phyloP scores from a whole-genome alignment of 2,113 vertebrate species.

The Syngnathus floridae region DNA sequence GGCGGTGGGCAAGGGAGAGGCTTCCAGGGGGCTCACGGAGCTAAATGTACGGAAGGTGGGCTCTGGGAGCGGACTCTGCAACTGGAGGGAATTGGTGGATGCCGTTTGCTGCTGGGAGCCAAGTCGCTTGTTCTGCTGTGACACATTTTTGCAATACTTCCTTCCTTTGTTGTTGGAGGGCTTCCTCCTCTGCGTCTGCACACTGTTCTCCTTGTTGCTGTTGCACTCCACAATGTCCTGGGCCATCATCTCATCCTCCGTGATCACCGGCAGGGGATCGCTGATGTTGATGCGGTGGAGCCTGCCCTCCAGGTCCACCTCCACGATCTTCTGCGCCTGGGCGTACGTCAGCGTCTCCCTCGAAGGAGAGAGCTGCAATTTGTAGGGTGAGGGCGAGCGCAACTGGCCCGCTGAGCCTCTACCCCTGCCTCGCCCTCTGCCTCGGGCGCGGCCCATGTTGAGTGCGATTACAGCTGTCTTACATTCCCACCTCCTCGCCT shows the following conservation, averaged over 20 bases:
- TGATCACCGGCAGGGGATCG: slow-evolving; percentile 87
- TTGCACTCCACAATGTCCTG: slow-evolving; percentile 96
- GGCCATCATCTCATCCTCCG: slow-evolving; percentile 90
- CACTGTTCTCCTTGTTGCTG: slow-evolving; percentile 97
- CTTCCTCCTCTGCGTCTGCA: slow-evolving; percentile 81
- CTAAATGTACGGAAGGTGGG: slow-evolving; percentile 83
- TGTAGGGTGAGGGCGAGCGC: slow-evolving; percentile 84
- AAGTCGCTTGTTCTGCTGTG: slow-evolving; percentile 53
- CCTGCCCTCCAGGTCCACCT: slow-evolving; percentile 92
- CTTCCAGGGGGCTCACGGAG: slow-evolving; percentile 70
- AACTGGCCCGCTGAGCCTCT: slow-evolving; percentile 58
- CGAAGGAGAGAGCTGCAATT: slow-evolving; percentile 83
- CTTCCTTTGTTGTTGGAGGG: slow-evolving; percentile 75
- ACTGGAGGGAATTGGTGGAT: slow-evolving; percentile 56
- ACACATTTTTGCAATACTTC: slow-evolving; percentile 70
- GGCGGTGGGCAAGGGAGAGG: slow-evolving; percentile 75
- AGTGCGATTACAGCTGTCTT: slow-evolving; percentile 53
- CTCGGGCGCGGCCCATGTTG: slow-evolving; percentile 63
- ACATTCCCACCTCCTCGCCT: slow-evolving; percentile 75
- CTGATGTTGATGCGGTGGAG: slow-evolving; percentile 94
- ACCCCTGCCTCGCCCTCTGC: slow-evolving; percentile 71
- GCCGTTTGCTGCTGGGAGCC: slow-evolving; percentile 52
- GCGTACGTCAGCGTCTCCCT: slow-evolving; percentile 91
- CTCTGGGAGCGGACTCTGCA: slow-evolving; percentile 78
- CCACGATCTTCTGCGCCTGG: slow-evolving; percentile 92